Evolutionary conservation across 1,140 invertebrate genomes (phyloP).

Genomic region (Drosophila melanica): DNA sequence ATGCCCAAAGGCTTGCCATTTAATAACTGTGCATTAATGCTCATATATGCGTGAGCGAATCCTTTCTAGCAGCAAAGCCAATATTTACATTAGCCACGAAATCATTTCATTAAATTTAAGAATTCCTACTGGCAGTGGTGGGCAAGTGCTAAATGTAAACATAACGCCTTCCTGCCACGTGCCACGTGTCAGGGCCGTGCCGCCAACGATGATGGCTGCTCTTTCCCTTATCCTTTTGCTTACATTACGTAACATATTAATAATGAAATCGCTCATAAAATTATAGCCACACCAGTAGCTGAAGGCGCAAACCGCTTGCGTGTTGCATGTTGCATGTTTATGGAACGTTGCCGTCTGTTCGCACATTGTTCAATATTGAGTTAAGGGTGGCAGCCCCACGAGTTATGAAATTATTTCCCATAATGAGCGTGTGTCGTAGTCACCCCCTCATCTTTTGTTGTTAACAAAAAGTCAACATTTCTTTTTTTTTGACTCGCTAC

Average conservation of each 20-base stretch:
- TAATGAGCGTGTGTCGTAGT: conserved; percentile 57
- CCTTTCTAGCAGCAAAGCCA: conserved; percentile 46
- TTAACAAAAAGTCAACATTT: conserved; percentile 59
- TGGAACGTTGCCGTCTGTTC: conserved; percentile 49
- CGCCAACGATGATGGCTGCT: background rate
- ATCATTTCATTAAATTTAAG: conserved; percentile 73
- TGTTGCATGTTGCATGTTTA: conserved; percentile 36
- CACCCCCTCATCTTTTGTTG: conserved; percentile 32
- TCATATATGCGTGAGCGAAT: conserved; percentile 66
- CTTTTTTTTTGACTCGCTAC: conserved; percentile 33
- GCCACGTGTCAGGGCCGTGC: conserved; percentile 33
- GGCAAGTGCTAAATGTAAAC: conserved; percentile 71
- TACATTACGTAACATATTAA: conserved; percentile 74
- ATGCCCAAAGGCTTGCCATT: conserved; percentile 28
- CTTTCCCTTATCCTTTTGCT: conserved; percentile 32
- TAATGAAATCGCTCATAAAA: conserved; percentile 81
- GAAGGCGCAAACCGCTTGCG: conserved; percentile 34
- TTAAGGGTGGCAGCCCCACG: conserved; percentile 47
- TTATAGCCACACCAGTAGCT: conserved; percentile 71
- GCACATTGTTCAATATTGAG: conserved; percentile 57
- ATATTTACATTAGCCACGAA: conserved; percentile 74
- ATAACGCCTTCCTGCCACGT: conserved; percentile 83
- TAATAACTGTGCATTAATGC: conserved; percentile 68
- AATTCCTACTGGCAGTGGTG: conserved; percentile 15
- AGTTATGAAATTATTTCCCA: conserved; percentile 81